These are phyloP conservation scores for Drosophila siamana DNA, from an alignment of 2,888 invertebrate species.

Conservation along the genomic window DNA sequence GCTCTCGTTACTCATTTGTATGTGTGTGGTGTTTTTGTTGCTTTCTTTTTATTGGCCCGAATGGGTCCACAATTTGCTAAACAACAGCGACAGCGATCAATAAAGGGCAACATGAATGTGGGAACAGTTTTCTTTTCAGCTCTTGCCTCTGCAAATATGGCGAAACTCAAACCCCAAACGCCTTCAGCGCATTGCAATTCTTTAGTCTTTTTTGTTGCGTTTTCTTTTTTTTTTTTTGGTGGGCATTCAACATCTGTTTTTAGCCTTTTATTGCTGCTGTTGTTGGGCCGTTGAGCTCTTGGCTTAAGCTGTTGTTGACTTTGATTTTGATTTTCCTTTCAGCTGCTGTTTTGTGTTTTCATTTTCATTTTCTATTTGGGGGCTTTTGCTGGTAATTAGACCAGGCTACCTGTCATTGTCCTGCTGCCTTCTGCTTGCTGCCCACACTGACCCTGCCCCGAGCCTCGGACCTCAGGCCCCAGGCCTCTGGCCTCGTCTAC, in stretches of 20 bases:
- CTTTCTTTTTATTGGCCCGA: conserved; percentile 22
- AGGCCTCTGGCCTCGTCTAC: conserved; percentile 4
- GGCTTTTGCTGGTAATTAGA: conserved; percentile 58
- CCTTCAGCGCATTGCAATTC: not conserved
- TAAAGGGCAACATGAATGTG: conserved; percentile 25
- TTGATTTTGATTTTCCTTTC: conserved; percentile 9
- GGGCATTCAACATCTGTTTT: not conserved
- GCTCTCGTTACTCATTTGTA: not conserved
- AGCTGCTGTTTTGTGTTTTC: conserved; percentile 15
- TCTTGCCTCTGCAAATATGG: not conserved
- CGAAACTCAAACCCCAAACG: no score
- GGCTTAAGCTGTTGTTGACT: conserved; percentile 8
- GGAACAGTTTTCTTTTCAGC: conserved; percentile 16
- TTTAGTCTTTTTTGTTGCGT: not conserved
- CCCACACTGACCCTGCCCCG: conserved; percentile 9
- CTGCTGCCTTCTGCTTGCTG: not conserved
- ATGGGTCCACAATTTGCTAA: conserved; percentile 18
- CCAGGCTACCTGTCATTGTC: conserved; percentile 45
- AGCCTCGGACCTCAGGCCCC: conserved; percentile 3
- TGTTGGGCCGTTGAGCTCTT: conserved; percentile 12
- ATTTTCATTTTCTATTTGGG: conserved; percentile 18
- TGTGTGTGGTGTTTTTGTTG: not conserved
- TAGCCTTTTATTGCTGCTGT: not conserved
- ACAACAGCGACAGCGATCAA: conserved; percentile 25
- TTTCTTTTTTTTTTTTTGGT: not conserved